Conservation (phyloP, 2,888 invertebrate genomes). For the Folsomia manolachei region DNA sequence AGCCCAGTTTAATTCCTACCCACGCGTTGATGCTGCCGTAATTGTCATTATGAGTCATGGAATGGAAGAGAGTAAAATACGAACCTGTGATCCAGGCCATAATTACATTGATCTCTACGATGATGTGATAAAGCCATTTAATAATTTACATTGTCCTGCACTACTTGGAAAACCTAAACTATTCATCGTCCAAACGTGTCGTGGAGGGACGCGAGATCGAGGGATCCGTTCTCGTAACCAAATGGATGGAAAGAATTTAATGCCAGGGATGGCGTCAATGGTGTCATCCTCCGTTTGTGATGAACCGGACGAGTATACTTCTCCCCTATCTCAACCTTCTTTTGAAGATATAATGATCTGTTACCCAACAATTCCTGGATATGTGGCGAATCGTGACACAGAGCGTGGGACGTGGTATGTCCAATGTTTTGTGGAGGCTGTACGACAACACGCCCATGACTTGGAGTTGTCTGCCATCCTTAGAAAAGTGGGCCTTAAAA, state of each 20-base stretch:
- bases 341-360: conserved; percentile 45
- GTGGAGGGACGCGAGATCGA: conserved; percentile 34
- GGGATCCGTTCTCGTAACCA: conserved; percentile 31
- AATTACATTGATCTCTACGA: conserved; percentile 35
- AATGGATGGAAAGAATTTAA: conserved; percentile 23
- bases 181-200: conserved; percentile 47
- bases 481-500: conserved; percentile 31
- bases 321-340: background rate
- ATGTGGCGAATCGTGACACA: conserved; percentile 44
- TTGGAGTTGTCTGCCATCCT: conserved; percentile 36
- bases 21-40: conserved; percentile 40
- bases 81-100: conserved; percentile 36
- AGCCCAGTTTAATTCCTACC: conserved; percentile 25
- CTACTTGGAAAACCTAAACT: conserved; percentile 45
- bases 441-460: conserved; percentile 36
- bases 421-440: conserved; percentile 35
- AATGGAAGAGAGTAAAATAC: conserved; percentile 27
- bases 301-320: background rate
- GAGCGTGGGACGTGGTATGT: conserved; percentile 44
- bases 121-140: conserved; percentile 40
- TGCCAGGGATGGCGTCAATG: conserved; percentile 7
- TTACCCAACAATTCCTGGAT: conserved; percentile 44
- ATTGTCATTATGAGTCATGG: conserved; percentile 49
- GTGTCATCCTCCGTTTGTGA: background rate
- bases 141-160: conserved; percentile 38